Evolutionary conservation across 1,140 invertebrate genomes (phyloP).

Genomic region (Heliconius hermathena): DNA sequence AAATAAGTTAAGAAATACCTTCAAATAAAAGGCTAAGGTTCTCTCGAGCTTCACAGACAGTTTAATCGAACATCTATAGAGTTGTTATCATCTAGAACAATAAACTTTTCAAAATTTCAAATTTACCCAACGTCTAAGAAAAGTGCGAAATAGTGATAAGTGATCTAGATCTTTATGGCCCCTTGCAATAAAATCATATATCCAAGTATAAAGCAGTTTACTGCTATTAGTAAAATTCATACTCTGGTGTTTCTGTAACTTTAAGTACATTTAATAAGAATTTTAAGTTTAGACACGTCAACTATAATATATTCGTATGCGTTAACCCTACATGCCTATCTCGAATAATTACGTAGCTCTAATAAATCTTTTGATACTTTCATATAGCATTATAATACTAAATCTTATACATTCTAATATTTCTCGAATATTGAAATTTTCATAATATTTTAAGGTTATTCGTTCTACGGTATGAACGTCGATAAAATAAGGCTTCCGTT

Average conservation of each 20-base stretch:
- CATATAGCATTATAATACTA: slow-evolving; percentile 54
- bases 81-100: slow-evolving; percentile 35
- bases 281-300: slow-evolving; percentile 53
- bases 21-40: slow-evolving; percentile 21
- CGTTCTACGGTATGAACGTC: slow-evolving; percentile 24
- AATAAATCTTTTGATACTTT: slow-evolving; percentile 77
- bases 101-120: slow-evolving; percentile 45
- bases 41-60: slow-evolving; percentile 29
- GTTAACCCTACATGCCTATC: slow-evolving; percentile 68
- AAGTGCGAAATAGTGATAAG: slow-evolving; percentile 42
- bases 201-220: slow-evolving; percentile 60
- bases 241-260: slow-evolving; percentile 56
- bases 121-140: slow-evolving; percentile 41
- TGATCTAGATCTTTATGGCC: slow-evolving; percentile 60
- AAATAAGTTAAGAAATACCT: slow-evolving; percentile 21
- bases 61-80: slow-evolving; percentile 26
- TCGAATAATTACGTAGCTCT: slow-evolving; percentile 70
- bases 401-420: slow-evolving; percentile 48
- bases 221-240: slow-evolving; percentile 53
- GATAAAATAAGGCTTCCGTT: slow-evolving; percentile 36
- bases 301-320: slow-evolving; percentile 58
- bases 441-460: slow-evolving; percentile 32
- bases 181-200: slow-evolving; percentile 64
- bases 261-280: slow-evolving; percentile 70
- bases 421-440: slow-evolving; percentile 49